Conservation (phyloP, 2,797 vertebrate species). For the Syngnathus acus region DNA sequence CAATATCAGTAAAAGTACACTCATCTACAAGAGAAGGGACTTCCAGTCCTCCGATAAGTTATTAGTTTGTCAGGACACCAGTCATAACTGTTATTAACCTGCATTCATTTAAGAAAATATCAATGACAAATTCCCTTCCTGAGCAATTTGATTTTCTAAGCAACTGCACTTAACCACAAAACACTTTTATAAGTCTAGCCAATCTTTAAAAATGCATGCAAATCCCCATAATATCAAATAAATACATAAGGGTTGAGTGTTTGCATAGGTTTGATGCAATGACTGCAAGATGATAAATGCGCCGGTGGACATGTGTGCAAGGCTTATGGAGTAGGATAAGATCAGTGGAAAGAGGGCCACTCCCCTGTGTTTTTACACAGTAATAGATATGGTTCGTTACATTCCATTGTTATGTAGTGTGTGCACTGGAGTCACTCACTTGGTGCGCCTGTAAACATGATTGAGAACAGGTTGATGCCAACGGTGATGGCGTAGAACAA, state of each 20-base stretch:
- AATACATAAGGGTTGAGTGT: no score
- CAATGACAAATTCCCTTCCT: no score
- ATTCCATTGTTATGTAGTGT: not conserved
- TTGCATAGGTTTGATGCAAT: no score
- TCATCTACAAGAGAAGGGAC: conserved; percentile 12
- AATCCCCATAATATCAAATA: no score
- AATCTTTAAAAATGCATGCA: not conserved
- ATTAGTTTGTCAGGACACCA: not conserved
- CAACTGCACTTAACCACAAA: not conserved
- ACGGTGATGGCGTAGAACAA: conserved; percentile 89
- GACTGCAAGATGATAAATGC: not conserved
- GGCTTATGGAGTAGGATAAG: not conserved
- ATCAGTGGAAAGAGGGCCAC: not conserved
- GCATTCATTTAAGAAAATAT: not conserved
- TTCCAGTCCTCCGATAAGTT: conserved; percentile 46
- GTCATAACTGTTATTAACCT: not conserved
- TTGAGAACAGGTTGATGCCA: conserved; percentile 92
- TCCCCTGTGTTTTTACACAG: not conserved
- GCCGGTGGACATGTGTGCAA: not conserved
- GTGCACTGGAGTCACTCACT: conserved; percentile 72
- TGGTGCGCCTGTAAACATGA: conserved; percentile 88
- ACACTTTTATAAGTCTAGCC: no score
- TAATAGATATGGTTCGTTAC: not conserved
- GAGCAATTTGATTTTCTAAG: not conserved
- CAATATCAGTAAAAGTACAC: conserved; percentile 36